Evolutionary conservation across 2,113 vertebrate species (phyloP).

Genomic region (Hippotragus niger): DNA sequence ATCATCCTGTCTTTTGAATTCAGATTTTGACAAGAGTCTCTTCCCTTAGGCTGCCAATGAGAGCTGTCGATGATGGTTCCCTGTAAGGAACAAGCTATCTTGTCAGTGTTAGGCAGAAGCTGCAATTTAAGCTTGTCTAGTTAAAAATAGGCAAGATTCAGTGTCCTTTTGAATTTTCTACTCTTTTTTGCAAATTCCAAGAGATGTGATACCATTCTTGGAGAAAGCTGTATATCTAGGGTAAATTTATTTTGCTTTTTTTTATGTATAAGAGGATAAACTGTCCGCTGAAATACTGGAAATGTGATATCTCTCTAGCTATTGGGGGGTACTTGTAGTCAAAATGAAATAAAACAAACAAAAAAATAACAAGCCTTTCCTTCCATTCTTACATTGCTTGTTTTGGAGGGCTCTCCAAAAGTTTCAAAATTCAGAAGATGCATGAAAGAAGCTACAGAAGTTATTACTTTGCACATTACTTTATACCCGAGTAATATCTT

Average conservation of each 20-base stretch:
- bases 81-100: conserved; percentile 17
- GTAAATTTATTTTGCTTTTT: not conserved
- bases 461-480: not conserved
- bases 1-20: conserved; percentile 32
- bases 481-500: not conserved
- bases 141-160: conserved; percentile 50
- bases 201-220: conserved; percentile 55
- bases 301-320: not conserved
- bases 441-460: not conserved
- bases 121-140: not conserved
- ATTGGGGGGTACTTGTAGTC: not conserved
- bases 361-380: not conserved
- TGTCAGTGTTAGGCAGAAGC: not conserved
- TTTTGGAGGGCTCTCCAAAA: not conserved
- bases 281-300: not conserved
- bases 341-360: conserved; percentile 13
- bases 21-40: conserved; percentile 66
- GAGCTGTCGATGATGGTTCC: conserved; percentile 58
- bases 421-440: not conserved
- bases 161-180: not conserved
- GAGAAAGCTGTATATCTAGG: not conserved
- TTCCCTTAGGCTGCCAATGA: conserved; percentile 52
- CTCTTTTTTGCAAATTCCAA: conserved; percentile 30
- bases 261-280: not conserved
- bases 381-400: not conserved